A percentile compares a stretch with the other conserved stretches of the same genome.
Evolutionary conservation across 2,797 vertebrate species (phyloP).

Genomic region (Sardinella longiceps): DNA sequence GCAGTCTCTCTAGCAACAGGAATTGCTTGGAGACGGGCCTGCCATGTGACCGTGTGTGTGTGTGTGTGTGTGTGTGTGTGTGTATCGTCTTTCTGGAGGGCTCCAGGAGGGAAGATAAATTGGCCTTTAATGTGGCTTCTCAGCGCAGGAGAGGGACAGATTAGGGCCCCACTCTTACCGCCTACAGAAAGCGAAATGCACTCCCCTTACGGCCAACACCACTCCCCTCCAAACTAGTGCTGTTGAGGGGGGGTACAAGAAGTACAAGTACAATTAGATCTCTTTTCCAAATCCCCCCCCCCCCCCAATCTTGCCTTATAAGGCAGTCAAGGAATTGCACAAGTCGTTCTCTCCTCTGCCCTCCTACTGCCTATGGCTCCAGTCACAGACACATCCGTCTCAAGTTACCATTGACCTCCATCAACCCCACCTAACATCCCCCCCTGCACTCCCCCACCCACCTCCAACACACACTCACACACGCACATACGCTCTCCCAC

Average conservation of each 20-base stretch:
- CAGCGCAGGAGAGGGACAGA: constrained; percentile 53
- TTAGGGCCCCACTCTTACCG: constrained; percentile 44
- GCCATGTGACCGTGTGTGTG: constrained; percentile 74
- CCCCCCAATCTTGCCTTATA: background rate
- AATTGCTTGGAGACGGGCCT: constrained; percentile 60
- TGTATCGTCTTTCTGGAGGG: constrained; percentile 79
- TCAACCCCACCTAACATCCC: background rate
- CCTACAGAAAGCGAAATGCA: constrained; percentile 32
- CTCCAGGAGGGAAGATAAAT: constrained; percentile 67
- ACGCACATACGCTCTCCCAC: too few relatives aligned
- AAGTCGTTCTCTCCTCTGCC: background rate
- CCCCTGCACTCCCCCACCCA: background rate
- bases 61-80: constrained; percentile 55
- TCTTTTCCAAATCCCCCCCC: background rate
- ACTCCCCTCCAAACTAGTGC: constrained; percentile 35
- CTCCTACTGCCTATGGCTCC: background rate
- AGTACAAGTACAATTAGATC: too few relatives aligned
- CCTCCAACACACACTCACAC: background rate
- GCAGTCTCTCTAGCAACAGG: constrained; percentile 63
- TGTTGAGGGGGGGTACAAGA: too few relatives aligned
- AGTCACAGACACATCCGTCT: background rate
- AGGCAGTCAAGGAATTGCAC: background rate
- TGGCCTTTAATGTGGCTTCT: constrained; percentile 61
- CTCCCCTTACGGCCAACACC: background rate
- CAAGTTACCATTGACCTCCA: background rate